These are phyloP conservation scores for Melanotaenia maccullochi DNA, from an alignment of 2,797 vertebrate species.

Conservation along the genomic window DNA sequence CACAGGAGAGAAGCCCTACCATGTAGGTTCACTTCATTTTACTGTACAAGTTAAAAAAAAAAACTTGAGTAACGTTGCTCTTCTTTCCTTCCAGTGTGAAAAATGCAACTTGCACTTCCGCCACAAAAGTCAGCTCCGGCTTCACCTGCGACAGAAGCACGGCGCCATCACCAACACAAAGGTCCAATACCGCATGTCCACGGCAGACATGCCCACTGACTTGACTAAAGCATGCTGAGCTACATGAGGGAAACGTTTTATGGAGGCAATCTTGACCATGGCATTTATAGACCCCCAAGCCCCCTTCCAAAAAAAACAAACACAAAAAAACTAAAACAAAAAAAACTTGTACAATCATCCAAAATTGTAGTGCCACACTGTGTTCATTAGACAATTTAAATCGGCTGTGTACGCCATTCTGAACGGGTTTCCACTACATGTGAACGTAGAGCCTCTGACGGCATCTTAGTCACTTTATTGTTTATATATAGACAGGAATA, in stretches of 20 bases:
- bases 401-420: constrained; percentile 77
- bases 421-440: constrained; percentile 88
- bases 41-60: neutral
- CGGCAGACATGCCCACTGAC: constrained; percentile 87
- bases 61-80: neutral
- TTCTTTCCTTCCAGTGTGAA: constrained; percentile 88
- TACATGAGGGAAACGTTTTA: constrained; percentile 32
- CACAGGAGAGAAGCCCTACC: constrained; percentile 98
- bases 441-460: constrained; percentile 82
- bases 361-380: constrained; percentile 88
- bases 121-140: constrained; percentile 97
- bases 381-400: constrained; percentile 76
- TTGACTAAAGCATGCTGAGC: constrained; percentile 92
- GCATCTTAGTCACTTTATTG: constrained; percentile 86
- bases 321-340: constrained; percentile 37
- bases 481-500: constrained; percentile 80
- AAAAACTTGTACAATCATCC: constrained; percentile 84
- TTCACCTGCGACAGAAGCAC: constrained; percentile 98
- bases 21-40: constrained; percentile 84
- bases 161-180: constrained; percentile 99
- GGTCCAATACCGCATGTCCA: constrained; percentile 94
- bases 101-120: constrained; percentile 99
- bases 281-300: constrained; percentile 72
- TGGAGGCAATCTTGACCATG: constrained; percentile 75
- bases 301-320: too few relatives aligned